A percentile compares a stretch with the other conserved stretches of the same genome.
Conservation (phyloP, 2,888 invertebrate genomes). For the Drosophila helvetica region DNA sequence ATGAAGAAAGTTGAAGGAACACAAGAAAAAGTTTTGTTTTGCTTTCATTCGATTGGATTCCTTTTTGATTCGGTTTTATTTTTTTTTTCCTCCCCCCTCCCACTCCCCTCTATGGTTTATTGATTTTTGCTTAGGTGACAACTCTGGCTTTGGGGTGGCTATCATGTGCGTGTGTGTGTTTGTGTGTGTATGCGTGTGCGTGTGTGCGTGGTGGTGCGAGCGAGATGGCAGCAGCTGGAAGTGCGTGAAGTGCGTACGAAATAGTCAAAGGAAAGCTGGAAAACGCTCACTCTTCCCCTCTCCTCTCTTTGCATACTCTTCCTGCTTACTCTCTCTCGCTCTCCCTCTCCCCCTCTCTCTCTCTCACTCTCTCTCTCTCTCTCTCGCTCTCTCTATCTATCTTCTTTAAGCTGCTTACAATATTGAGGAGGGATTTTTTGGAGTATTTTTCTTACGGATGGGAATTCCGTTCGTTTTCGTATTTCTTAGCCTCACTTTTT, state of each 20-base stretch:
- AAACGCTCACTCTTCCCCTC: slow-evolving; percentile 13
- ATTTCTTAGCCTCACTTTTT: neutral
- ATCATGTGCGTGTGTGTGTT: neutral
- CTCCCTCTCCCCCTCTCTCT: neutral
- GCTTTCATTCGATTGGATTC: slow-evolving; percentile 4
- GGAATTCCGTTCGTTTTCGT: neutral
- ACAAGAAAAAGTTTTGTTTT: slow-evolving; percentile 54
- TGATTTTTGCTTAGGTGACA: slow-evolving; percentile 64
- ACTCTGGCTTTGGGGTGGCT: slow-evolving; percentile 25
- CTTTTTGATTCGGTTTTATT: slow-evolving; percentile 10
- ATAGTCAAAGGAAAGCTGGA: slow-evolving; percentile 17
- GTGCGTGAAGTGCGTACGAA: slow-evolving; percentile 29
- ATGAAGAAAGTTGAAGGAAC: neutral
- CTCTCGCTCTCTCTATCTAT: neutral
- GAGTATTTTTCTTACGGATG: neutral
- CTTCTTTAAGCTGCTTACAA: slow-evolving; percentile 21
- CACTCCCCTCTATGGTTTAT: slow-evolving; percentile 46
- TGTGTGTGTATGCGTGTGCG: neutral
- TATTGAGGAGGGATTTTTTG: slow-evolving; percentile 7
- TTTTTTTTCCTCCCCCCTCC: slow-evolving; percentile 34
- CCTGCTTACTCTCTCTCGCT: neutral
- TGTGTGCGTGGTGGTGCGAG: slow-evolving; percentile 32
- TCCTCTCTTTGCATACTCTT: neutral
- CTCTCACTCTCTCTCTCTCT: neutral
- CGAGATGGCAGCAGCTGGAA: slow-evolving; percentile 50